A percentile compares a stretch with the other conserved stretches of the same genome.
Evolutionary conservation across 2,888 invertebrate genomes (phyloP).

Genomic region (Lepetodrilus schrolli): DNA sequence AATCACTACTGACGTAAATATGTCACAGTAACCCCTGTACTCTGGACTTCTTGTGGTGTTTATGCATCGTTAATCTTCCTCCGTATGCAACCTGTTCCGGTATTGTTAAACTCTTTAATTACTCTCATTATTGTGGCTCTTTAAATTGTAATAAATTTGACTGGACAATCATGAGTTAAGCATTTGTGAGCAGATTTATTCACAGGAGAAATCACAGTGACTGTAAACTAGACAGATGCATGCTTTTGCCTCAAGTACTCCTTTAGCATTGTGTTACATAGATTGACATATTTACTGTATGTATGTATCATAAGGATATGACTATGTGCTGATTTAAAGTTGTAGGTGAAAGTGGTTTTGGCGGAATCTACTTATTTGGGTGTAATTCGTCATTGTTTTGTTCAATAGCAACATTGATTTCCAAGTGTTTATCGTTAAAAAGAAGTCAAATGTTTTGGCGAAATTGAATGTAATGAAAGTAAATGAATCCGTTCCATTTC

Average conservation of each 20-base stretch:
- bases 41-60: conserved; percentile 3
- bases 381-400: neutral
- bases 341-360: no score
- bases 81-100: neutral
- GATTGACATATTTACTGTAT: neutral
- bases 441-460: neutral
- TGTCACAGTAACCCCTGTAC: neutral
- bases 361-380: conserved; percentile 16
- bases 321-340: no score
- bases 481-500: no score
- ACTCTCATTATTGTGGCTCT: conserved; percentile 14
- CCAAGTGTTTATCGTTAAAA: no score
- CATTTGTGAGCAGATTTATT: neutral
- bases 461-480: no score
- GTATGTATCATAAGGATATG: conserved; percentile 14
- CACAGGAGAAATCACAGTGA: neutral
- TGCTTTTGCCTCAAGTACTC: conserved; percentile 2
- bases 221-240: neutral
- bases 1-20: conserved; percentile 14
- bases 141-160: conserved; percentile 17
- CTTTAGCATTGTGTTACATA: neutral
- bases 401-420: neutral
- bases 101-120: neutral
- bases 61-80: conserved; percentile 6
- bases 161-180: conserved; percentile 11